These are phyloP conservation scores for Cirrhinus mrigala DNA, from an alignment of 2,797 vertebrate genomes.

Conservation along the genomic window DNA sequence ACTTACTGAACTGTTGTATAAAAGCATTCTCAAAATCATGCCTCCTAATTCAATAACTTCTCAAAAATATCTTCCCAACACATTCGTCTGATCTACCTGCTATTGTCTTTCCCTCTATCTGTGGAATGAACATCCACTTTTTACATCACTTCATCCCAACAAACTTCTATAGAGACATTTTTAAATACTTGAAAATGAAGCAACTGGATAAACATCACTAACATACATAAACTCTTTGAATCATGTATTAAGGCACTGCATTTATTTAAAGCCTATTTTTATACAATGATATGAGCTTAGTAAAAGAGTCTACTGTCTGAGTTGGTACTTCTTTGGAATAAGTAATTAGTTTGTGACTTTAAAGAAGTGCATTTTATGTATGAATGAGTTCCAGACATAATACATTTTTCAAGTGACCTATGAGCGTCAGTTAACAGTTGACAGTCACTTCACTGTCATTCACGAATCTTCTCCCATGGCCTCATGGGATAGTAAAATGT, in stretches of 20 bases:
- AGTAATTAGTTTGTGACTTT: neutral
- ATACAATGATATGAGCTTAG: slow-evolving; percentile 5
- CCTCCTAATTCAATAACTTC: neutral
- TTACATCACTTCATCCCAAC: neutral
- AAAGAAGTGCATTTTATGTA: neutral
- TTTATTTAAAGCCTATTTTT: neutral
- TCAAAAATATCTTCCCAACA: neutral
- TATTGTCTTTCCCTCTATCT: neutral
- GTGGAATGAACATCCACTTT: neutral
- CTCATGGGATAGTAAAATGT: neutral
- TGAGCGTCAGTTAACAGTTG: neutral
- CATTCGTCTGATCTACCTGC: neutral
- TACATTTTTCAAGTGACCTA: neutral
- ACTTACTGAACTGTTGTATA: too few species aligned
- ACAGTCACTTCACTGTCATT: neutral
- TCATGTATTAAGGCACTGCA: neutral
- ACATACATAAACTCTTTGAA: neutral
- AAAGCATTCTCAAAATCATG: neutral
- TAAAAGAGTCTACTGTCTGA: neutral
- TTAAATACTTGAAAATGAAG: neutral
- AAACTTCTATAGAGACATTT: neutral
- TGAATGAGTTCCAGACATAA: neutral
- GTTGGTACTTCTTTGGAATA: neutral
- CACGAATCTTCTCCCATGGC: neutral
- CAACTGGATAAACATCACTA: neutral